phyloP scores from a whole-genome alignment of 2,888 invertebrate species.

The Phyto melanocephala region DNA sequence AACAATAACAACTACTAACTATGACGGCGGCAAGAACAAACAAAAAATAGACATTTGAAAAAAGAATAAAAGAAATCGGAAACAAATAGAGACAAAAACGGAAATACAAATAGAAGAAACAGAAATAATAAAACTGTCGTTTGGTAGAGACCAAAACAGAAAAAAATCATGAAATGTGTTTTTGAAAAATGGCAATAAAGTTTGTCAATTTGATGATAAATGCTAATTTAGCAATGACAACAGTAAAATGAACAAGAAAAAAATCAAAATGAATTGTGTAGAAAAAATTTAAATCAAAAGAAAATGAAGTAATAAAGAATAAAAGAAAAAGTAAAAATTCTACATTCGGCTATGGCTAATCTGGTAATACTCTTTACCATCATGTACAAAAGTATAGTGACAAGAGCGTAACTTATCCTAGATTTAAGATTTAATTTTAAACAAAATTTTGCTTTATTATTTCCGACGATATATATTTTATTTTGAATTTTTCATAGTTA shows the following conservation, averaged over 20 bases:
- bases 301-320: neutral
- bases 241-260: constrained; percentile 12
- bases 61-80: constrained; percentile 31
- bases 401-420: too few species aligned
- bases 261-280: neutral
- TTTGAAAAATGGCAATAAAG: constrained; percentile 60
- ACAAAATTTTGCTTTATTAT: too few species aligned
- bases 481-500: too few species aligned
- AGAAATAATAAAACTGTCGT: neutral
- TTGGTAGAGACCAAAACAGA: neutral
- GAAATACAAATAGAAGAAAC: constrained; percentile 4
- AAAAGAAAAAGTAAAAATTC: too few species aligned
- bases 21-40: neutral
- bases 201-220: constrained; percentile 65
- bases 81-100: constrained; percentile 27
- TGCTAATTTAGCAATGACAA: constrained; percentile 64
- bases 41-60: constrained; percentile 15
- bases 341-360: too few species aligned
- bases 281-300: neutral
- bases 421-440: too few species aligned
- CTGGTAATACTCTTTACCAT: too few species aligned
- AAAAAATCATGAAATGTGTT: constrained; percentile 35
- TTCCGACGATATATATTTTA: too few species aligned
- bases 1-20: neutral
- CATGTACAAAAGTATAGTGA: too few species aligned